These are phyloP conservation scores for Eulemur rubriventer DNA, from an alignment of 2,797 vertebrate species.

Conservation along the genomic window DNA sequence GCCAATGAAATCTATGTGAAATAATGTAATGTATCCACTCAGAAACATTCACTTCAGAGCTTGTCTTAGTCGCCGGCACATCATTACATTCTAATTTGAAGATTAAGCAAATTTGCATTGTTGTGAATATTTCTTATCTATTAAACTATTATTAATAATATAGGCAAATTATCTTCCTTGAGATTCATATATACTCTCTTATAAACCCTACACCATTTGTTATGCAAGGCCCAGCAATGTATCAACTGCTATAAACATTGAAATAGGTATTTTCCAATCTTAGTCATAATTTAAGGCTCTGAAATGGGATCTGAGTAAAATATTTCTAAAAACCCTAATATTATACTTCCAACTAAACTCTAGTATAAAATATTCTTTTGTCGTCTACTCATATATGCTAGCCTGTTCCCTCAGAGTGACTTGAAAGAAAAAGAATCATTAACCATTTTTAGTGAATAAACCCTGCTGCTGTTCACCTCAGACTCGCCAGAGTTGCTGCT, in stretches of 20 bases:
- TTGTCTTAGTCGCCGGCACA: not conserved
- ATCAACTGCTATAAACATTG: conserved; percentile 19
- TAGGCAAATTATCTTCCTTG: not conserved
- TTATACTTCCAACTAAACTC: not conserved
- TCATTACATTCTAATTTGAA: not conserved
- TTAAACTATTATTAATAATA: not conserved
- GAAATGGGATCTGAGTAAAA: conserved; percentile 20
- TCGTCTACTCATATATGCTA: not conserved
- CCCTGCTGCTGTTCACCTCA: not conserved
- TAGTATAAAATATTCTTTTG: conserved; percentile 2
- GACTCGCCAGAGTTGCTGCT: not conserved
- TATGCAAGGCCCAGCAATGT: not conserved
- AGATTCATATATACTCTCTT: not conserved
- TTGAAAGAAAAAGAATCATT: conserved; percentile 29
- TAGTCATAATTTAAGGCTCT: conserved; percentile 2
- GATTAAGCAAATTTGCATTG: not conserved
- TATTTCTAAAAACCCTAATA: conserved; percentile 18
- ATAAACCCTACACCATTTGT: not conserved
- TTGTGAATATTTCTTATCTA: not conserved
- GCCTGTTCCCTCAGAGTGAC: not conserved
- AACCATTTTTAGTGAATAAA: not conserved
- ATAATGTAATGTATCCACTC: not conserved
- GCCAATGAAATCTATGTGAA: not conserved
- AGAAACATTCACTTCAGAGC: not conserved
- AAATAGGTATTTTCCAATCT: conserved; percentile 28